Evolutionary conservation across 2,113 vertebrate species (phyloP).

Genomic region (Heliornis fulica): DNA sequence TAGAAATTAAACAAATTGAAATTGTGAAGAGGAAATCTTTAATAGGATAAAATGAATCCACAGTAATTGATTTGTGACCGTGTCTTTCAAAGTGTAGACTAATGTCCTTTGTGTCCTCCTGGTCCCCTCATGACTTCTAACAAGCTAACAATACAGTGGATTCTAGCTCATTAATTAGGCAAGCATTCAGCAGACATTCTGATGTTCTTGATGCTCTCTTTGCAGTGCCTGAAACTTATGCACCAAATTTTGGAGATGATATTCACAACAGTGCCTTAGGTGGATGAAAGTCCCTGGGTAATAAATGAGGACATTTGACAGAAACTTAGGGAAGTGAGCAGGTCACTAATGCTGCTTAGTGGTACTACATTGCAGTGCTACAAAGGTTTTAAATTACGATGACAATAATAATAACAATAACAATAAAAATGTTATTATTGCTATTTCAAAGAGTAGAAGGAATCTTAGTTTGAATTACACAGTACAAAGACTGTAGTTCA

Average conservation of each 20-base stretch:
- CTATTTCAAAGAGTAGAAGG: not conserved
- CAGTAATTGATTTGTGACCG: slow-evolving; percentile 45
- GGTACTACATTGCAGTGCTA: not conserved
- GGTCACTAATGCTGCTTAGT: not conserved
- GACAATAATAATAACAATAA: no score
- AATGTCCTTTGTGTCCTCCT: not conserved
- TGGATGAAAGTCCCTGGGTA: not conserved
- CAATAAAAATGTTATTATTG: no score
- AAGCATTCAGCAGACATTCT: not conserved
- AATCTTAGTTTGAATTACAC: not conserved
- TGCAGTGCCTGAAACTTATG: not conserved
- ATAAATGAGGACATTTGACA: not conserved
- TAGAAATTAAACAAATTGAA: slow-evolving; percentile 14
- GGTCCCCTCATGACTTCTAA: not conserved
- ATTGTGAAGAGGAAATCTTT: not conserved
- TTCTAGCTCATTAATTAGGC: slow-evolving; percentile 17
- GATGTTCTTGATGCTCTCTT: not conserved
- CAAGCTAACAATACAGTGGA: not conserved
- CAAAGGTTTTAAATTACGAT: no score
- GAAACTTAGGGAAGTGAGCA: not conserved
- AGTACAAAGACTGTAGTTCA: rapidly evolving
- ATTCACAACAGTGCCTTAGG: not conserved
- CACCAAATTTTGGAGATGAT: not conserved
- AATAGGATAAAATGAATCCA: slow-evolving; percentile 18
- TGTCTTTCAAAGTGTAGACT: not conserved